Evolutionary conservation across 1,140 invertebrate species (phyloP), one percentile per base, ranked within the genome.

Genomic region (Aplysia californica): DNA sequence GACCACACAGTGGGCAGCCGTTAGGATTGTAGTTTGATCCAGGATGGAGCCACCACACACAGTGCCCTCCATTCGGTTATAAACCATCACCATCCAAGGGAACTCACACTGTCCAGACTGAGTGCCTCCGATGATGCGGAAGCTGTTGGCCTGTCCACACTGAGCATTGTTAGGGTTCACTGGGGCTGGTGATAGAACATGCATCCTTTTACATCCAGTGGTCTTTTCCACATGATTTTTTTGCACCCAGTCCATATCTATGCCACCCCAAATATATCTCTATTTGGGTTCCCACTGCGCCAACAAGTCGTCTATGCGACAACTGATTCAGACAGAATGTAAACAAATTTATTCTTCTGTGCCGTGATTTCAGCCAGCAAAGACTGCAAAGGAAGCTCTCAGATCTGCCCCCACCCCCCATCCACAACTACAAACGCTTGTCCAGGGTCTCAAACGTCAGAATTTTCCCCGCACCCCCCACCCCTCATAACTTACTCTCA

Each of bases 1-100:
- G n/a, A 66, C 39, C 21, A 81, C 58, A 64, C 83, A 84, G 71
- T 84, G 83, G 58, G 78, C 77, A 23, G 83, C 83, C 10, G 83
- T 82, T n/a, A 84, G 31, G 23, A 84, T 75, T 44, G 75, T 79
- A 5, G 73, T 73, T 15, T 65, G 39, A 61, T 82, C 79, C 26
- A 83, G 74, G 67, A 83, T 70, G 44, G 82, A 80, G 31, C 80
- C 82, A 15, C 82, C 80, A 58, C 82, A 83, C 15, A 69, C 29
- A 20, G 23, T 64, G 1, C 23, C 0, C 15, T 39, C 41, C 6
- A 29, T 33, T 23, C 36, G 29, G 41, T 59, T 70, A 23, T 35
- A 31, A 3, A 78, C 58, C 4, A 56, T 50, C 35, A 74, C 77
- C 50, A 74, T 72, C 77, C 77, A 78, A 1, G 77, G 77, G 23